Base-by-base conservation (phyloP, 2,888 invertebrate genomes). In the Oligia fasciuncula region DNA sequence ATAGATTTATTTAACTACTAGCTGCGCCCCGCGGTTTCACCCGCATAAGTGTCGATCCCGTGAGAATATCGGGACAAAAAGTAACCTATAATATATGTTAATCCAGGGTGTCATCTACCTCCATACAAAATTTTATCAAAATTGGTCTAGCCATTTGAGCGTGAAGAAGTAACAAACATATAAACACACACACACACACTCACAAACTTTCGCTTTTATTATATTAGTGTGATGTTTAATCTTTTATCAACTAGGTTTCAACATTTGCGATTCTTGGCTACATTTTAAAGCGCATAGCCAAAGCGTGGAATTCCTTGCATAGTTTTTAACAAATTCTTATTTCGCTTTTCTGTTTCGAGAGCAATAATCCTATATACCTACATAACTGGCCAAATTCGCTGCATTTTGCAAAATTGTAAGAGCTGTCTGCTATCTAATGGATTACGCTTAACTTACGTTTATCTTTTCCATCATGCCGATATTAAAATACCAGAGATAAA, bases 401-500 rank as follows among this genome's bases (percentile, higher is more conserved):
- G 49, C 79, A 79, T 67, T 73, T 62, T 17, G 51, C 6, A 29
- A 68, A 35, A 76, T 63, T 60, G 11, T 69, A 40, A 43, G 40
- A 67, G 29, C 49, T 60, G 4, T 66, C 14, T 80, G 74, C 14
- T 84, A 83, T 71, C 71, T 74, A 13, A 29, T 69, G 29, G 78
- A 73, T 82, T 83, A 83, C n/a, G 6, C 54, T 54, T 57, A 63
- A 82, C 63, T 40, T 77, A 57, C 17, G 43, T 75, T 83, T 65
- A 84, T 69, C 76, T 60, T 63, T 65, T 46, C 40, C n/a, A 54
- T 35, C 29, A n/a, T 4, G 1, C 3, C 13, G 69, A 73, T 83
- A 82, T 66, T 70, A 62, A 62, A 79, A 83, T 83, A 79, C 40
- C 43, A 73, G 9, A 72, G 71, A 83, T 72, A 79, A 72, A 49